Percentiles rank a stretch among this genome's conserved stretches.
Conservation (phyloP, 2,888 invertebrate genomes). For the Caenorhabditis drosophilae region DNA sequence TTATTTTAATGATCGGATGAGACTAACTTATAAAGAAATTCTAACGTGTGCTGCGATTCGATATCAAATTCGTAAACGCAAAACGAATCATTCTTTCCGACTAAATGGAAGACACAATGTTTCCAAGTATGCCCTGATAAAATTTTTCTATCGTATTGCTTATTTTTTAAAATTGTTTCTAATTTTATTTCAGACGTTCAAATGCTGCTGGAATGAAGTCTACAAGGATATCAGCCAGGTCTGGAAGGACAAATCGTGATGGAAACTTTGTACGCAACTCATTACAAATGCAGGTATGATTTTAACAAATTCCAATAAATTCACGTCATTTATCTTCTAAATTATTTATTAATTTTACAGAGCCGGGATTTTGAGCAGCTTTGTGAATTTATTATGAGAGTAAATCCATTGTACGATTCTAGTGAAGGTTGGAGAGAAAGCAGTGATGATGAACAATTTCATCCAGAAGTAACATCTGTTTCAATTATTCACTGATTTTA, state of each 20-base stretch:
- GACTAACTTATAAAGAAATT: constrained; percentile 61
- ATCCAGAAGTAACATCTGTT: constrained; percentile 25
- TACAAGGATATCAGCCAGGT: constrained; percentile 56
- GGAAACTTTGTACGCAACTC: constrained; percentile 64
- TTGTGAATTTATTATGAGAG: constrained; percentile 67
- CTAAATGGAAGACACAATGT: constrained; percentile 49
- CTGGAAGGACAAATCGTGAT: constrained; percentile 44
- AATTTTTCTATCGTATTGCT: background rate
- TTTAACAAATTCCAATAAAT: background rate
- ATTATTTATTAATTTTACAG: constrained; percentile 22
- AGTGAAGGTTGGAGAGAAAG: constrained; percentile 66
- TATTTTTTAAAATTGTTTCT: background rate
- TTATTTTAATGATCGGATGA: constrained; percentile 66
- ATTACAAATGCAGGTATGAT: constrained; percentile 56
- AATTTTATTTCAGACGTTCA: constrained; percentile 48
- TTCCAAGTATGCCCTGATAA: constrained; percentile 26
- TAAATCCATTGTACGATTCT: constrained; percentile 64
- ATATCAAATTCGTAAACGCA: constrained; percentile 52
- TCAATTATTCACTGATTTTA: background rate
- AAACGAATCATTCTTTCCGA: constrained; percentile 46
- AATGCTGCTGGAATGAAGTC: constrained; percentile 53
- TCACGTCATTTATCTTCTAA: background rate
- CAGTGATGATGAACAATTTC: constrained; percentile 55
- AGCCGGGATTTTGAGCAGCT: constrained; percentile 61
- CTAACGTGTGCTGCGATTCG: constrained; percentile 56